Base-by-base conservation (phyloP, 2,888 invertebrate genomes). In the Leptinotarsa rubiginosa region DNA sequence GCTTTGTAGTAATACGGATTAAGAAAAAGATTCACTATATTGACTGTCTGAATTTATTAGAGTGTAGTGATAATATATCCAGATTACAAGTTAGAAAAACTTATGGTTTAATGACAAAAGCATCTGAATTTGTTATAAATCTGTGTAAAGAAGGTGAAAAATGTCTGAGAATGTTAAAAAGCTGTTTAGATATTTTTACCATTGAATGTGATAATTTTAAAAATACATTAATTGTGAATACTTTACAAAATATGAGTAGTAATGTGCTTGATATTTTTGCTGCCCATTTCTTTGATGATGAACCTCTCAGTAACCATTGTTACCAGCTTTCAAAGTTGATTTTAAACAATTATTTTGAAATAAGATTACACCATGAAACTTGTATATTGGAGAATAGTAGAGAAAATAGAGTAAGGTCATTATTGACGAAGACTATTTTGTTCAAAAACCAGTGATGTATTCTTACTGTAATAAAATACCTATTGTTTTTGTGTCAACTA, bases 281-380 rank as follows among this genome's bases (percentile, higher is more conserved):
- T 47, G 47, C 54, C 49, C 68, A 72, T 18, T 31, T 72, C 20
- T 72, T 31, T 47, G 67, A 72, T 68, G 67, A 47, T 22, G 68
- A 68, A 16, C 52, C 66, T 15, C 41, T 73, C 13, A 56, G 64
- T 65, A 20, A 56, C 10, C 73, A 69, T 70, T 65, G 50, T 65
- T 47, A 56, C 10, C 12, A 71, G 50, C 4, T 56, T 20, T 18
- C 22, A n/a, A 56, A 56, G 13, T 13, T 20, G 12, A 56, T 56
- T 20, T 20, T 56, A 20, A 7, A 56, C 18, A 74, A 70, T n/a
- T 77, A 73, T 70, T 77, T 77, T 64, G 56, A 75, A 18, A 62
- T 77, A 1, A 77, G 76, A 59, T 65, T 76, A 20, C 62, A 74
- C 62, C 69, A 74, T 65, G 76, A 76, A 65, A 62, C 74, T 1